phyloP scores from a whole-genome alignment of 2,888 invertebrate species.

The Drosophila bunnanda region DNA sequence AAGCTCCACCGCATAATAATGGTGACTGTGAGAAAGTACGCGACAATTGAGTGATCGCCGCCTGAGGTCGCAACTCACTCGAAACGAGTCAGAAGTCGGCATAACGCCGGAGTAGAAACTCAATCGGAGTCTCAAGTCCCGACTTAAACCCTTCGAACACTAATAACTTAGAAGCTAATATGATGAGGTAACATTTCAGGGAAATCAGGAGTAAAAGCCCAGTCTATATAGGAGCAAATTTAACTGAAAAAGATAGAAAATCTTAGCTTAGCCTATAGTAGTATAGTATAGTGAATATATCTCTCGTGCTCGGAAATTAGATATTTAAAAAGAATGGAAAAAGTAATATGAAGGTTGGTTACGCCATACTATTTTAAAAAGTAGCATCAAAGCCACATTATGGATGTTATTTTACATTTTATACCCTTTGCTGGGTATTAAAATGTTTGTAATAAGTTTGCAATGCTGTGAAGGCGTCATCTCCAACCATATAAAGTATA shows the following conservation, averaged over 20 bases:
- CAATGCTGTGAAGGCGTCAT: too few relatives aligned
- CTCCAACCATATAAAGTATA: too few relatives aligned
- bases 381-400: neutral
- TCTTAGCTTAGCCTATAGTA: too few relatives aligned
- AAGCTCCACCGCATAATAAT: conserved; percentile 64
- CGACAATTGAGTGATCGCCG: conserved; percentile 36
- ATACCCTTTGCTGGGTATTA: too few relatives aligned
- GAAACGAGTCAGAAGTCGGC: conserved; percentile 17
- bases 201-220: neutral
- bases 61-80: conserved; percentile 27
- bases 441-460: too few relatives aligned
- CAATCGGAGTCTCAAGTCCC: neutral
- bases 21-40: conserved; percentile 71
- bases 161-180: neutral
- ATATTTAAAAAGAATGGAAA: too few relatives aligned
- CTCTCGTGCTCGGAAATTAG: too few relatives aligned
- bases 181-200: rapidly evolving
- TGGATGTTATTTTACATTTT: too few relatives aligned
- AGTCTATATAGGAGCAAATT: too few relatives aligned
- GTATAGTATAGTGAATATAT: too few relatives aligned
- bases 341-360: neutral
- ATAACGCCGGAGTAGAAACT: neutral
- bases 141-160: neutral
- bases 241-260: too few relatives aligned
- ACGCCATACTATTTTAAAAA: neutral